Evolutionary conservation across 2,113 vertebrate genomes (phyloP), one percentile per base, ranked within the genome.

Genomic region (Lamprotornis superbus): DNA sequence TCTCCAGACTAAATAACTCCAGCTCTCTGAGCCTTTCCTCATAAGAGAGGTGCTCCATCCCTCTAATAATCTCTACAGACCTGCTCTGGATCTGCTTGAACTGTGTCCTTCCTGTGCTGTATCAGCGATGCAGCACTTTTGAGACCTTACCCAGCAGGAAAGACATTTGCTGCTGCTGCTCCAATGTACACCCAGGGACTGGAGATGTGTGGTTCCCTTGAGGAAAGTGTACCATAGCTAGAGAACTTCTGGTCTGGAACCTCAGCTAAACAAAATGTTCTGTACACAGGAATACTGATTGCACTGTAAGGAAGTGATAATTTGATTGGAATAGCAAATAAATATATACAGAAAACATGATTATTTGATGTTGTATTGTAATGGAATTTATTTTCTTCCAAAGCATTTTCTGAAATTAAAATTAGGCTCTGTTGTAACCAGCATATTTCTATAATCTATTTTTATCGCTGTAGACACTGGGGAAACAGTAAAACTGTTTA

Each of bases 371-470:
- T 68, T 73, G 57, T 23, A 44, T 52, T 87, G 31, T 30, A 79
- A 84, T 23, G 39, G 20, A 39, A 71, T 91, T 64, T 52, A 42
- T 91, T 87, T 89, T 75, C 21, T 91, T 85, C 57, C 74, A 71
- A 91, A 95, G 53, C 5, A 67, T 93, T 93, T 95, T 75, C 70
- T 95, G 76, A 94, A 96, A 95, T 90, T 63, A 80, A 95, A 91
- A 93, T 85, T 83, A 91, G 44, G 50, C 33, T 94, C 46, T 31
- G 10, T 77, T 89, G 83, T 25, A 91, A 89, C 31, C 6, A 0
- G 50, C 84, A 90, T 93, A 91, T 89, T 93, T 94, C 59, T 93
- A 65, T 59, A 79, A 87, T 25, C 84, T 96, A 83, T 96, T 95
- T 97, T 96, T 94, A 90, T 87, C 42, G 0, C 52, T 57, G 65